A percentile compares a stretch with the other conserved stretches of the same genome.
Conservation (phyloP, 92 coral and sea anemone genomes). For the Plumapathes pennacea region DNA sequence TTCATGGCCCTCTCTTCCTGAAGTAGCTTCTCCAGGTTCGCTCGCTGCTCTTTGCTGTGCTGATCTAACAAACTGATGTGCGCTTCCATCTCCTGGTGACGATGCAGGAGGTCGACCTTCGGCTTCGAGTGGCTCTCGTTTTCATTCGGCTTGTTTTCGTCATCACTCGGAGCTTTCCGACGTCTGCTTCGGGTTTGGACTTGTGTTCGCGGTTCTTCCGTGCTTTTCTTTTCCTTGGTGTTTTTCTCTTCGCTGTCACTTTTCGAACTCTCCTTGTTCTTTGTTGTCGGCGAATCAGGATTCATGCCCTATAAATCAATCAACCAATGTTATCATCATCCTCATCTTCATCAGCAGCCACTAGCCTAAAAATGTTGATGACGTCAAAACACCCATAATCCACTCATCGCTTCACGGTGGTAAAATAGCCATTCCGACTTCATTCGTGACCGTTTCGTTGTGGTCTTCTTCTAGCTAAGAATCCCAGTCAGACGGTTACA, state of each 20-base stretch:
- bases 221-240: slow-evolving; percentile 1
- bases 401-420: too few relatives aligned
- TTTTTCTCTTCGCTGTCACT: slow-evolving; percentile 11
- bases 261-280: slow-evolving; percentile 6
- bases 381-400: too few relatives aligned
- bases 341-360: too few relatives aligned
- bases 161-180: slow-evolving; percentile 40
- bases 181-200: slow-evolving; percentile 66
- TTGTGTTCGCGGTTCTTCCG: background rate
- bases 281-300: too few relatives aligned
- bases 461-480: too few relatives aligned
- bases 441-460: too few relatives aligned
- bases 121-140: background rate
- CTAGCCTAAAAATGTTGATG: too few relatives aligned
- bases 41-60: slow-evolving; percentile 83
- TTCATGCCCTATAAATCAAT: too few relatives aligned
- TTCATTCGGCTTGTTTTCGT: background rate
- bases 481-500: too few relatives aligned
- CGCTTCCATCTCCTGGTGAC: slow-evolving; percentile 71
- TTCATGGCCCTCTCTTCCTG: slow-evolving; percentile 54
- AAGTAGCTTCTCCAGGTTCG: slow-evolving; percentile 66
- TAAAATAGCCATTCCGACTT: too few relatives aligned
- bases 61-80: slow-evolving; percentile 75
- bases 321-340: too few relatives aligned
- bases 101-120: slow-evolving; percentile 66